Evolutionary conservation across 2,888 invertebrate genomes (phyloP), one percentile per base, ranked within the genome.

Genomic region (Chrysolina haemoptera): DNA sequence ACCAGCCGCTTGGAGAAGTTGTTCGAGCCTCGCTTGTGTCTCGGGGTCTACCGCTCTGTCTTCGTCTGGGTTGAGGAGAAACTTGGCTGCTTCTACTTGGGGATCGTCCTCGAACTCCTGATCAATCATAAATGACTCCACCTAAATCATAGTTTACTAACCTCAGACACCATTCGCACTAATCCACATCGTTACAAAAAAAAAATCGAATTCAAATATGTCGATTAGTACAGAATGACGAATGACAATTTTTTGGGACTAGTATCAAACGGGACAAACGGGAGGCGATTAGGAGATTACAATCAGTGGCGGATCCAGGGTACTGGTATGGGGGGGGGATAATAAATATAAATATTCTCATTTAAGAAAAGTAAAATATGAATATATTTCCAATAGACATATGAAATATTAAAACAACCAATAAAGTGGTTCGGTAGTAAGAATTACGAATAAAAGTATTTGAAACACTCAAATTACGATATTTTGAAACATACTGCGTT

Each of bases 1-100:
- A 92, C 93, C 95, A 86, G 98, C 98, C 85, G 97, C 98, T 90
- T 98, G 97, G 79, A 98, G 92, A 81, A 98, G 91, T 79, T 97
- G 97, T 89, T 97, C 97, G 76, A 98, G 92, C 82, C 97, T 91
- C 68, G 95, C 96, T 88, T 96, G 96, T 83, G 96, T 96, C 88
- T 96, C 95, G 62, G 95, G 95, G 87, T 94, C 94, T 77, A 94
- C 94, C 64, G 93, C 90, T 83, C 93, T 89, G 84, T 94, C 93
- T 63, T 92, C 90, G 86, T 90, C 91, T 27, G 91, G 89, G 77
- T 90, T 90, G 80, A 93, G 87, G 78, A 93, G 88, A 87, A 92
- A 93, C 85, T 92, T 93, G 62, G 91, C 90, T 75, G 91, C 90
- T 84, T 91, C 92, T 81, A 91, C 87, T 79, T 90, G 89, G 78